A percentile compares a stretch with the other conserved stretches of the same genome.
Evolutionary conservation across 2,113 vertebrate species (phyloP).

Genomic region (Cyanoliseus patagonus): DNA sequence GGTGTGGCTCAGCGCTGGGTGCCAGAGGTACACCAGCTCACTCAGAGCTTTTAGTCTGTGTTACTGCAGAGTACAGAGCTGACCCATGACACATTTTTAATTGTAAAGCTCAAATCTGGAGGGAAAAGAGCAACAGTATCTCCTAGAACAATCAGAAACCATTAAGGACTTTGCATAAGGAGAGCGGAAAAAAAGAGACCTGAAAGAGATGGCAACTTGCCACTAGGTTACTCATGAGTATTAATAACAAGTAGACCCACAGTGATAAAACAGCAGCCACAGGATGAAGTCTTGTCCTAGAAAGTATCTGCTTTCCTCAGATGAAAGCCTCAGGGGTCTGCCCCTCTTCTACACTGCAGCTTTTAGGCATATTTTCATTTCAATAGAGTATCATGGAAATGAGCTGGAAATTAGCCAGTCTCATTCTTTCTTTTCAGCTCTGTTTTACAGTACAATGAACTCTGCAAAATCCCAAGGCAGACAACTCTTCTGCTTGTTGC

Average conservation of each 20-base stretch:
- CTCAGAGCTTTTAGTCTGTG: not conserved
- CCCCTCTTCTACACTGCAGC: not conserved
- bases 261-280: not conserved
- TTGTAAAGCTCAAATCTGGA: not conserved
- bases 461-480: not conserved
- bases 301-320: not conserved
- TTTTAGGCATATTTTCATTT: slow-evolving; percentile 3
- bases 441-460: not conserved
- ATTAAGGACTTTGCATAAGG: not conserved
- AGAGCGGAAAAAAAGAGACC: not conserved
- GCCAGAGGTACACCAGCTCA: not conserved
- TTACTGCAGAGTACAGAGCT: not conserved
- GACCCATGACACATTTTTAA: not conserved
- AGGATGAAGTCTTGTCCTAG: not conserved
- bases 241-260: slow-evolving; percentile 1
- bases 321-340: not conserved
- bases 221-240: not conserved
- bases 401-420: slow-evolving; percentile 1
- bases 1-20: not conserved
- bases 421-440: not conserved
- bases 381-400: not conserved
- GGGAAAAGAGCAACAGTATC: not conserved
- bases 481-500: not conserved
- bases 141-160: not conserved
- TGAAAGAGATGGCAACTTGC: slow-evolving; percentile 12